Percentiles rank a stretch among this genome's conserved stretches.
Conservation (phyloP, 2,888 invertebrate species). For the Drosophila lutescens region DNA sequence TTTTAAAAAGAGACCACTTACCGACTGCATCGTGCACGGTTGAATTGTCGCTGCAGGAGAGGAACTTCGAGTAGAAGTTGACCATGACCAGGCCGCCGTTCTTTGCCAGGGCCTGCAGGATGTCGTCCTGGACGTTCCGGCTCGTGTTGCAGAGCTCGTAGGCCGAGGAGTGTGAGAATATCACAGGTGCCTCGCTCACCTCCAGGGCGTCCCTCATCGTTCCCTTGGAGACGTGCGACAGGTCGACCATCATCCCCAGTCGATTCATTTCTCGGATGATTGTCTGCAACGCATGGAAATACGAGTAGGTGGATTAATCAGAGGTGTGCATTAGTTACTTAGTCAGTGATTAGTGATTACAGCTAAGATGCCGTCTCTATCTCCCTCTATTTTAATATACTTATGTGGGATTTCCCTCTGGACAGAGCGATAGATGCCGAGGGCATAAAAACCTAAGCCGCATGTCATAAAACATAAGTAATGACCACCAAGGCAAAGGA, state of each 20-base stretch:
- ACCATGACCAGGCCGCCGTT: constrained; percentile 95
- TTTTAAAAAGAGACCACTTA: constrained; percentile 82
- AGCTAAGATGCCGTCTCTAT: constrained; percentile 9
- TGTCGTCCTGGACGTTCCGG: constrained; percentile 92
- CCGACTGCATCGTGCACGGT: constrained; percentile 92
- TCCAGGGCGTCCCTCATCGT: constrained; percentile 93
- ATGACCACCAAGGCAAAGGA: constrained; percentile 51
- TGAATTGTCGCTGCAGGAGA: constrained; percentile 90
- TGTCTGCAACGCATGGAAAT: constrained; percentile 85
- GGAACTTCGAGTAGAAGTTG: constrained; percentile 92
- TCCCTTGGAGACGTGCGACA: constrained; percentile 91
- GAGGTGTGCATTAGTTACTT: constrained; percentile 44
- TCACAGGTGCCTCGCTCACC: constrained; percentile 91
- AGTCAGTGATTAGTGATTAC: constrained; percentile 67
- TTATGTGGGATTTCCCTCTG: constrained; percentile 42
- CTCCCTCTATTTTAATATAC: constrained; percentile 8
- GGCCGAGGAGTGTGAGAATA: constrained; percentile 94
- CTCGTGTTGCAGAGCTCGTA: constrained; percentile 92
- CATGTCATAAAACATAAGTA: constrained; percentile 76
- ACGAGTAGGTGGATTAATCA: constrained; percentile 10
- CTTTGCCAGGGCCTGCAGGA: constrained; percentile 89
- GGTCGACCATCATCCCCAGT: constrained; percentile 94
- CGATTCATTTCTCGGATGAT: constrained; percentile 95
- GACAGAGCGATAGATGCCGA: constrained; percentile 34
- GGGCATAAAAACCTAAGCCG: constrained; percentile 55